Percentiles rank a stretch among this genome's conserved stretches.
phyloP scores from a whole-genome alignment of 2,113 vertebrate genomes.

The Coptodon rendalli region DNA sequence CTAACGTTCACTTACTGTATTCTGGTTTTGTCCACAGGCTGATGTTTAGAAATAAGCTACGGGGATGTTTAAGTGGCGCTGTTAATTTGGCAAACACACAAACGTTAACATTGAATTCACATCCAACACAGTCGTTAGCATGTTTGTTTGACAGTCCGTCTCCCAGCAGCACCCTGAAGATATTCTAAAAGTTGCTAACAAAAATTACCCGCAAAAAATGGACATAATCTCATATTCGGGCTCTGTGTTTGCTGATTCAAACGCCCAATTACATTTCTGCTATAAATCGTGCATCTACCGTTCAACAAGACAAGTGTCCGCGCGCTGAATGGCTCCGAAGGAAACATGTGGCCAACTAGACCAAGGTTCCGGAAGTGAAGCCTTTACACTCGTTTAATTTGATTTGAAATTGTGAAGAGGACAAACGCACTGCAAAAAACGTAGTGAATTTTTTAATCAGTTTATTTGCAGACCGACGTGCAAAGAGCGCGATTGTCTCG shows the following conservation, averaged over 20 bases:
- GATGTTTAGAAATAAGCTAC: not conserved
- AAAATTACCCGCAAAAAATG: accelerated
- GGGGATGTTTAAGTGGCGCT: not conserved
- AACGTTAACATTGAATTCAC: not conserved
- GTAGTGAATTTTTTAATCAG: accelerated
- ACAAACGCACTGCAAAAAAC: not conserved
- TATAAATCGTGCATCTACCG: not conserved
- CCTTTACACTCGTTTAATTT: accelerated
- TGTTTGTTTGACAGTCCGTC: not conserved
- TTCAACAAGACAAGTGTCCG: not conserved
- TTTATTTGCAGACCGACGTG: not conserved
- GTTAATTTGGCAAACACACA: not conserved
- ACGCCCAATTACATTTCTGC: not conserved
- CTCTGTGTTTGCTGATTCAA: not conserved
- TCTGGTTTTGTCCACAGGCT: not conserved
- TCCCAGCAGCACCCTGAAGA: not conserved
- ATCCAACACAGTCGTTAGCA: conserved; percentile 1
- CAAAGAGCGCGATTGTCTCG: not conserved
- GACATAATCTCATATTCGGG: not conserved
- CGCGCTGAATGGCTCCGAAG: not conserved
- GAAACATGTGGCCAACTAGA: not conserved
- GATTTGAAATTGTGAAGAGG: accelerated
- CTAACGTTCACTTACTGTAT: conserved; percentile 27
- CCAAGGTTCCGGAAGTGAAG: not conserved
- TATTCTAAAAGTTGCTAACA: not conserved